phyloP scores from a whole-genome alignment of 2,888 invertebrate species.

The Macaria notata region DNA sequence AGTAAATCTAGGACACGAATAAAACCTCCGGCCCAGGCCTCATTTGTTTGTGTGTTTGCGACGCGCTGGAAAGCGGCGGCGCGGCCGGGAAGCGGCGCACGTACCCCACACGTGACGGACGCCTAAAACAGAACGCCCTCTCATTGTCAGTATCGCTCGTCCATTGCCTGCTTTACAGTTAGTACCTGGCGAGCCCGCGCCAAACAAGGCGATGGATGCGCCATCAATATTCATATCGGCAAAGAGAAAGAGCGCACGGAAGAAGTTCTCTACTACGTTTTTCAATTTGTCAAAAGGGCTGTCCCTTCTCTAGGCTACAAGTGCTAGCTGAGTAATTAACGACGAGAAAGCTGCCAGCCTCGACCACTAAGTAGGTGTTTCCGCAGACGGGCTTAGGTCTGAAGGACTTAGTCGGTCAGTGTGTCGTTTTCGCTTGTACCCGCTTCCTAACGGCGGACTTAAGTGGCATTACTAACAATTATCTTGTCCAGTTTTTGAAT shows the following conservation, averaged over 20 bases:
- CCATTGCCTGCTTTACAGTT: constrained; percentile 75
- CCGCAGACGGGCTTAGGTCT: constrained; percentile 48
- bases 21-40: constrained; percentile 41
- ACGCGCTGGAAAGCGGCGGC: constrained; percentile 68
- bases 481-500: constrained; percentile 47
- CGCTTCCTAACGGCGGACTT: constrained; percentile 39
- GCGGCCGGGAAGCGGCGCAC: constrained; percentile 54
- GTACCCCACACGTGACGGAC: constrained; percentile 66
- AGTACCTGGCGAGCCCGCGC: constrained; percentile 58
- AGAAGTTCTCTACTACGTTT: constrained; percentile 11
- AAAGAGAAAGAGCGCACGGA: constrained; percentile 51
- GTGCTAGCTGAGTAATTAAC: constrained; percentile 47
- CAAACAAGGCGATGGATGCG: constrained; percentile 60
- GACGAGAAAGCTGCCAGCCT: constrained; percentile 52
- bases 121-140: constrained; percentile 62
- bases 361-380: constrained; percentile 54
- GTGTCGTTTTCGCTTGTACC: constrained; percentile 46
- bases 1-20: constrained; percentile 38
- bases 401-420: constrained; percentile 67
- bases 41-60: constrained; percentile 52
- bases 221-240: constrained; percentile 67
- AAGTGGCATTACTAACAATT: constrained; percentile 45
- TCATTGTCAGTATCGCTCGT: constrained; percentile 74
- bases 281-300: constrained; percentile 9
- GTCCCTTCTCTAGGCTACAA: constrained; percentile 8